phyloP scores from a whole-genome alignment of 2,797 vertebrate species.

The Tolypeutes matacus region DNA sequence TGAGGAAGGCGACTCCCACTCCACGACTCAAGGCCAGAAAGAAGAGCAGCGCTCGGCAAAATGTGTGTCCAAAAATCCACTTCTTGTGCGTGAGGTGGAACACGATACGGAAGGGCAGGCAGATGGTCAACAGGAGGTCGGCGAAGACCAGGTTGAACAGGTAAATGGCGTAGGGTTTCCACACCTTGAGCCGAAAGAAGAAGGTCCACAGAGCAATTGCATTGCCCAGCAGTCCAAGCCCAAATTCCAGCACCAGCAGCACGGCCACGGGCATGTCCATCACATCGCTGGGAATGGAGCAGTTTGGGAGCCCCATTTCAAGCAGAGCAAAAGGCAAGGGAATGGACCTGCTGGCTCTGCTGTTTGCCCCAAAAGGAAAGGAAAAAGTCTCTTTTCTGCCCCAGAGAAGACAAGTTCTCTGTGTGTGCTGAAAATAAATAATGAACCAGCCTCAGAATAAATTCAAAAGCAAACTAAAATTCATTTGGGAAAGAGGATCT shows the following conservation, averaged over 20 bases:
- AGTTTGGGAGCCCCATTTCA: rapidly evolving
- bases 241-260: slow-evolving; percentile 85
- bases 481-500: background rate
- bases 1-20: slow-evolving; percentile 89
- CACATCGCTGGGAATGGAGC: rapidly evolving
- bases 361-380: rapidly evolving
- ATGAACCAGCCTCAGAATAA: background rate
- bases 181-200: slow-evolving; percentile 89
- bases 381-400: background rate
- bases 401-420: rapidly evolving
- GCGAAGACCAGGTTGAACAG: slow-evolving; percentile 89
- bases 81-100: slow-evolving; percentile 80
- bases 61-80: rapidly evolving
- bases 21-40: slow-evolving; percentile 87
- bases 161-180: slow-evolving; percentile 88
- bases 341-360: background rate
- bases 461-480: background rate
- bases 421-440: background rate
- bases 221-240: slow-evolving; percentile 88
- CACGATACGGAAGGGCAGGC: slow-evolving; percentile 86
- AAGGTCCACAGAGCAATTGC: slow-evolving; percentile 88
- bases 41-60: slow-evolving; percentile 85
- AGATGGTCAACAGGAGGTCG: slow-evolving; percentile 87
- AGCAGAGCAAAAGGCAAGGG: rapidly evolving
- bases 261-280: slow-evolving; percentile 86